Percentiles rank a stretch among this genome's conserved stretches.
Evolutionary conservation across 2,797 vertebrate species (phyloP).

Genomic region (Danionella dracula): DNA sequence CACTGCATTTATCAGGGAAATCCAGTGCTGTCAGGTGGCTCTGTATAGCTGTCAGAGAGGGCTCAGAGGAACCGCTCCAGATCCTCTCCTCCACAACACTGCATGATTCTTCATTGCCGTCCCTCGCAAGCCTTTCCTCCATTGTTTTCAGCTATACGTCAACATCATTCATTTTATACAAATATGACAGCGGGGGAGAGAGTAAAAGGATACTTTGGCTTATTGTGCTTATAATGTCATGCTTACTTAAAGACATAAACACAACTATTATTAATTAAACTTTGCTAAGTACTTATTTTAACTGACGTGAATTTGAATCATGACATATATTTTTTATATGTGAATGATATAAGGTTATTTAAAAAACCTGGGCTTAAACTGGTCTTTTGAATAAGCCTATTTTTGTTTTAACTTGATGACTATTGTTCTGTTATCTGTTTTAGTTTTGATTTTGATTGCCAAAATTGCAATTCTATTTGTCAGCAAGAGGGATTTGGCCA

Average conservation of each 20-base stretch:
- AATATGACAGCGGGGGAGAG: constrained; percentile 57
- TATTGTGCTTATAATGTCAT: constrained; percentile 24
- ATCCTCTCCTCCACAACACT: constrained; percentile 73
- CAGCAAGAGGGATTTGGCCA: too few species aligned
- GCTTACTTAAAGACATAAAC: constrained; percentile 54
- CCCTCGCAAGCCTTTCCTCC: constrained; percentile 64
- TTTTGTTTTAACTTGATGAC: too few species aligned
- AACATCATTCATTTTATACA: constrained; percentile 73
- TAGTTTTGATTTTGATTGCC: too few species aligned
- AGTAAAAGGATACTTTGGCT: constrained; percentile 41
- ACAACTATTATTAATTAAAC: constrained; percentile 6
- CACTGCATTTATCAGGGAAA: constrained; percentile 80
- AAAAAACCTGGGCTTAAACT: too few species aligned
- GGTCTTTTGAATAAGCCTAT: too few species aligned
- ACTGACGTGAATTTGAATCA: not conserved
- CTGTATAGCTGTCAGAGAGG: constrained; percentile 74
- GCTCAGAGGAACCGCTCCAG: constrained; percentile 72
- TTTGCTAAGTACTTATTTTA: not conserved
- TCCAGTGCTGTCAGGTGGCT: constrained; percentile 80
- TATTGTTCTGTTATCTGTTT: too few species aligned
- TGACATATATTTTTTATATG: too few species aligned
- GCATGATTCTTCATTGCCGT: constrained; percentile 76
- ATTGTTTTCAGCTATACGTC: constrained; percentile 74
- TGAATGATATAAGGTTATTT: too few species aligned
- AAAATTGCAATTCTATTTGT: too few species aligned